phyloP scores from a whole-genome alignment of 1,140 invertebrate genomes.

The Drosophila trapezifrons region DNA sequence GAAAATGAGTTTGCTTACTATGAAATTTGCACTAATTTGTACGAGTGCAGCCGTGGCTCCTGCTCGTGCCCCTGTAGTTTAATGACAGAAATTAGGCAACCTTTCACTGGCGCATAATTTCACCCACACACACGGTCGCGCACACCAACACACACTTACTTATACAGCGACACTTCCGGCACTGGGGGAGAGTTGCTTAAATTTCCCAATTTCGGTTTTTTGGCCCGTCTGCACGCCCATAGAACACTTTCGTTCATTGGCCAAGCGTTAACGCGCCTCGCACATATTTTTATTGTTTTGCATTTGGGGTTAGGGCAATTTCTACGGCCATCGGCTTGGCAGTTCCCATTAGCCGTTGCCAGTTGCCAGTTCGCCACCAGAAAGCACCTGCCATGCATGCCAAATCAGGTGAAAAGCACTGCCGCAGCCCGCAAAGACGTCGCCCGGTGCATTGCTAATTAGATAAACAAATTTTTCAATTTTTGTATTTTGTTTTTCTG shows the following conservation, averaged over 20 bases:
- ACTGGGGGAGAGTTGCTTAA: slow-evolving; percentile 45
- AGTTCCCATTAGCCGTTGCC: slow-evolving; percentile 14
- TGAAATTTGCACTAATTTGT: slow-evolving; percentile 5
- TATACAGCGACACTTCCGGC: slow-evolving; percentile 36
- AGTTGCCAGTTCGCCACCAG: slow-evolving; percentile 34
- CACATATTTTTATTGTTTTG: slow-evolving; percentile 49
- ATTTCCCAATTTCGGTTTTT: slow-evolving; percentile 20
- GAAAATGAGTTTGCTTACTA: neutral
- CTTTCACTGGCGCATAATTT: slow-evolving; percentile 69
- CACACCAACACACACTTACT: neutral
- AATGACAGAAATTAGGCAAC: slow-evolving; percentile 64
- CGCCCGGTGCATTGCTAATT: slow-evolving; percentile 74
- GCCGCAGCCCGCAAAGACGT: slow-evolving; percentile 38
- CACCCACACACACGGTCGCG: slow-evolving; percentile 53
- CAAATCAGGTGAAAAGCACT: slow-evolving; percentile 69
- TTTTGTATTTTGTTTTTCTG: slow-evolving; percentile 14
- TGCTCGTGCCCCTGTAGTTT: slow-evolving; percentile 26
- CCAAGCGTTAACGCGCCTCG: slow-evolving; percentile 17
- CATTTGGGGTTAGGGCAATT: slow-evolving; percentile 76
- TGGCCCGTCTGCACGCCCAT: slow-evolving; percentile 34
- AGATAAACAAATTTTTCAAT: slow-evolving; percentile 75
- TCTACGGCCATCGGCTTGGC: slow-evolving; percentile 51
- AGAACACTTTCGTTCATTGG: slow-evolving; percentile 73
- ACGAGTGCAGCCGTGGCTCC: slow-evolving; percentile 12
- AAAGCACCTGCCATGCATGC: slow-evolving; percentile 60